Conservation (phyloP, 2,113 vertebrate species). For the Forbesichthys papilliferus region DNA sequence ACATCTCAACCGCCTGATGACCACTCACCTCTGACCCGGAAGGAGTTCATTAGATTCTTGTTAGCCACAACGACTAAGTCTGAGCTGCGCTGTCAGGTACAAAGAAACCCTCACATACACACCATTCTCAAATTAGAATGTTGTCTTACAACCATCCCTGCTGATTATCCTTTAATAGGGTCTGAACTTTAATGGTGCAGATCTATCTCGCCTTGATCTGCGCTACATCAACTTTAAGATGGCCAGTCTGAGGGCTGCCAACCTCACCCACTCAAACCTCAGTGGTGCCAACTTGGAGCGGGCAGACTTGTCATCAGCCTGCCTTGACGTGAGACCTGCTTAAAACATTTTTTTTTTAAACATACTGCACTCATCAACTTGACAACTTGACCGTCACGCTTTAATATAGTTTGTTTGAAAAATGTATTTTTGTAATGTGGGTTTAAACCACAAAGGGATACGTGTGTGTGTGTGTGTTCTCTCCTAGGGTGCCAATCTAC, state of each 20-base stretch:
- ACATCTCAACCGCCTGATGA: slow-evolving; percentile 90
- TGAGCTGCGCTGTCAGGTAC: slow-evolving; percentile 93
- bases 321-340: slow-evolving; percentile 84
- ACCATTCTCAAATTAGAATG: background rate
- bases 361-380: too few species aligned
- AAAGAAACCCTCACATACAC: background rate
- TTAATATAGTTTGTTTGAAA: too few species aligned
- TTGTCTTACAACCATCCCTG: too few species aligned
- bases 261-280: slow-evolving; percentile 91
- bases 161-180: slow-evolving; percentile 72
- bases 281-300: slow-evolving; percentile 95
- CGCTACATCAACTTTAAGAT: slow-evolving; percentile 99
- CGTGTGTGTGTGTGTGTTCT: background rate
- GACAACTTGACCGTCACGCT: too few species aligned
- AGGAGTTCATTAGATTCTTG: slow-evolving; percentile 91
- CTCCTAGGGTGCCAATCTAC: slow-evolving; percentile 89
- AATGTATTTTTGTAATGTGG: too few species aligned
- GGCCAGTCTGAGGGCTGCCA: slow-evolving; percentile 96
- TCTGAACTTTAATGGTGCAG: slow-evolving; percentile 95
- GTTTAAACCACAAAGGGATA: too few species aligned
- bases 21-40: slow-evolving; percentile 91
- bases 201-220: slow-evolving; percentile 93
- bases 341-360: too few species aligned
- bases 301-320: slow-evolving; percentile 93
- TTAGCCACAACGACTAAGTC: slow-evolving; percentile 93